Evolutionary conservation across 2,113 vertebrate species (phyloP).

Genomic region (Sinocyclocheilus maitianheensis): DNA sequence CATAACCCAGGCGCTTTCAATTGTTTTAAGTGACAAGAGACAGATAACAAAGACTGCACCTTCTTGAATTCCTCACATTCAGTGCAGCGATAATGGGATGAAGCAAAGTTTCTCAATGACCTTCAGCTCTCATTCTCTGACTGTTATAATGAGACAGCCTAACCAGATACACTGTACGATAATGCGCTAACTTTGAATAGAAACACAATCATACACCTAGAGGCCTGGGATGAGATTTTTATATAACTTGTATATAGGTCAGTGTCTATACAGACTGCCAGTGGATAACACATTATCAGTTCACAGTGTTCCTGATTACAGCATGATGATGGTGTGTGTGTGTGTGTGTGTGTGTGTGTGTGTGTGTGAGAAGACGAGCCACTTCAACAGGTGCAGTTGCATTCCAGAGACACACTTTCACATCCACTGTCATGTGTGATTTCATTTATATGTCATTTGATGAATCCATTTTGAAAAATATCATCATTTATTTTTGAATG

Average conservation of each 20-base stretch:
- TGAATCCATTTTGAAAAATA: not conserved
- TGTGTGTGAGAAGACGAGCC: not conserved
- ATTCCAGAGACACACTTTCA: slow-evolving; percentile 60
- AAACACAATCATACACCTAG: slow-evolving; percentile 8
- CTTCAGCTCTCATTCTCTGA: slow-evolving; percentile 2
- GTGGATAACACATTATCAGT: slow-evolving; percentile 10
- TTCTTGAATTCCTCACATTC: slow-evolving; percentile 23
- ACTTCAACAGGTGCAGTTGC: slow-evolving; percentile 58
- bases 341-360: not conserved
- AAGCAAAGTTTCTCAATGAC: not conserved
- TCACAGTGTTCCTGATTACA: slow-evolving; percentile 26
- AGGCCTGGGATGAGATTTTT: slow-evolving; percentile 5
- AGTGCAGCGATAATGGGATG: slow-evolving; percentile 7
- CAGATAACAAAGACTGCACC: not conserved
- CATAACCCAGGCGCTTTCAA: not conserved
- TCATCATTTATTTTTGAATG: not conserved
- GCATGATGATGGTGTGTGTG: slow-evolving; percentile 23
- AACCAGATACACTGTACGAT: not conserved
- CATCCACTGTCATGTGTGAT: not conserved
- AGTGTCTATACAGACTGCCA: too few relatives aligned
- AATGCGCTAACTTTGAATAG: not conserved
- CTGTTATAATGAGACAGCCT: not conserved
- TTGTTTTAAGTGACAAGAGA: not conserved
- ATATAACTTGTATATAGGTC: not conserved
- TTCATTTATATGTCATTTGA: not conserved